Evolutionary conservation across 2,113 vertebrate genomes (phyloP), one percentile per base, ranked within the genome.

Genomic region (Chamaea fasciata): DNA sequence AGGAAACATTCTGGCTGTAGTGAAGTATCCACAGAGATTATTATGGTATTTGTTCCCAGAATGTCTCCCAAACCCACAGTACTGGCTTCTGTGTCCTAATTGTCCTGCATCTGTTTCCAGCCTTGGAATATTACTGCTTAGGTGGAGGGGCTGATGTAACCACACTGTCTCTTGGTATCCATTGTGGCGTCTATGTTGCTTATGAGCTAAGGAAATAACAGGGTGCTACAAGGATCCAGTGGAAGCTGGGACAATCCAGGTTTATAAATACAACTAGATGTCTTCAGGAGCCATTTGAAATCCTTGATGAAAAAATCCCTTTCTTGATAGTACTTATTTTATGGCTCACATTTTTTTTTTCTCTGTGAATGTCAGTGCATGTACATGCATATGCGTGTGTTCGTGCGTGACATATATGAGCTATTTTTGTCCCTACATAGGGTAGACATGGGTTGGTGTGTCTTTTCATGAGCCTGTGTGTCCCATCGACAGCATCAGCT

Each of bases 401-500:
- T 68, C 89, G 13, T 81, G 15, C 15, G 4, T 79, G 74, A 78
- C 42, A 67, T 22, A 33, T 53, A 74, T 13, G 35, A 94, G 27
- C 65, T 55, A 57, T 59, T 94, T 78, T 88, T 69, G 56, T 55
- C 28, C 17, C 46, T 81, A 57, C 87, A 73, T 4, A 55, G 50
- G 31, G 35, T 82, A 78, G 85, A 73, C 13, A 18, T 39, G 15
- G 10, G 8, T 22, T 87, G 56, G 19, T 65, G 42, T 92, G 27
- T 93, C 46, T 71, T 93, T 89, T 80, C 75, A 49, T 12, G 20
- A 64, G 60, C 56, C 57, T 94, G 53, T 70, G 68, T 10, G 1
- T 83, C 88, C 89, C 76, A 86, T 93, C 56, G 82, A 83, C 42
- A 93, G 46, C 56, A 91, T 94, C 88, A 92, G 39, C 93, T 95